A percentile compares a stretch with the other conserved stretches of the same genome.
These are phyloP conservation scores for Cactoblastis cactorum DNA, from an alignment of 2,888 invertebrate genomes.

Conservation along the genomic window DNA sequence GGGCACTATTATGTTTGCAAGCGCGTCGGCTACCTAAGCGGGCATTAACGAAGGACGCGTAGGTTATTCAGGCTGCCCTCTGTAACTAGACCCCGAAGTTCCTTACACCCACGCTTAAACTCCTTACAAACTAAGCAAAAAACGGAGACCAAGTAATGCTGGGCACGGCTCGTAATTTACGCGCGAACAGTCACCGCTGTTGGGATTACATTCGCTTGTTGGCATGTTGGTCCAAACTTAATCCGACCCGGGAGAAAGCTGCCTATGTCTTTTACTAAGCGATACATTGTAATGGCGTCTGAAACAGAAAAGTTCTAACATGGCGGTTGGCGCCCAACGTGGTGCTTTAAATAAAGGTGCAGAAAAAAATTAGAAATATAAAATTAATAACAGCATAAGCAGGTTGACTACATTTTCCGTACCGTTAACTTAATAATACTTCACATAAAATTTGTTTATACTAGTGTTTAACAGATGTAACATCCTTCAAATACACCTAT, in stretches of 20 bases:
- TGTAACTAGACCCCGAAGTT: slow-evolving; percentile 36
- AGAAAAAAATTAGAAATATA: too few species aligned
- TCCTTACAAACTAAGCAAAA: neutral
- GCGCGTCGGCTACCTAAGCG: slow-evolving; percentile 65
- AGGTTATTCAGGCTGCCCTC: slow-evolving; percentile 49
- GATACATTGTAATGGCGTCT: slow-evolving; percentile 26
- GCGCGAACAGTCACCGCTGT: slow-evolving; percentile 72
- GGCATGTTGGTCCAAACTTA: slow-evolving; percentile 59
- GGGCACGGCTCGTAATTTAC: slow-evolving; percentile 64
- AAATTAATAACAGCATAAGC: too few species aligned
- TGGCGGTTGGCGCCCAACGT: slow-evolving; percentile 44
- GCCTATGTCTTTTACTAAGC: slow-evolving; percentile 27
- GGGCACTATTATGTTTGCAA: slow-evolving; percentile 64
- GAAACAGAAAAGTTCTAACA: slow-evolving; percentile 34
- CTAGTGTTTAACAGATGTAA: too few species aligned
- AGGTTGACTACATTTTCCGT: too few species aligned
- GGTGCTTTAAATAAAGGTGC: too few species aligned
- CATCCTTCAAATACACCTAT: too few species aligned
- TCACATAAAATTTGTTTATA: too few species aligned
- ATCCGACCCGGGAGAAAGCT: slow-evolving; percentile 50
- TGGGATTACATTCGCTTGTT: slow-evolving; percentile 68
- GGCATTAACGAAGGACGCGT: slow-evolving; percentile 70
- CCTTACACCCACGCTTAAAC: slow-evolving; percentile 18
- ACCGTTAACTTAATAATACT: neutral
- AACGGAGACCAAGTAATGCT: slow-evolving; percentile 31